Evolutionary conservation across 2,113 vertebrate species (phyloP).

Genomic region (Halcyon senegalensis): DNA sequence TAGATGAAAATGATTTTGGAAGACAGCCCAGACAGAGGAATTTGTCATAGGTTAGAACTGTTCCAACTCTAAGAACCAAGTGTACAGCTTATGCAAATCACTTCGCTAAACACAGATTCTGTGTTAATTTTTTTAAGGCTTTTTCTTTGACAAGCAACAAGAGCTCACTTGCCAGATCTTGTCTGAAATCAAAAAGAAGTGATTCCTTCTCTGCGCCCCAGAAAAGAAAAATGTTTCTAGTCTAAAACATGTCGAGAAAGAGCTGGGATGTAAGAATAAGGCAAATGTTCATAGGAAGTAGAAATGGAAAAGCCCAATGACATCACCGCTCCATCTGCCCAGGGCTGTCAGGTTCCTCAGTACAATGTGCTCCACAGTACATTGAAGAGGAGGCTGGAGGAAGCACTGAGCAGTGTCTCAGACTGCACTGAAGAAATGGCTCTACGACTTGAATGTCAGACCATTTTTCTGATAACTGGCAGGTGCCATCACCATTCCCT

Average conservation of each 20-base stretch:
- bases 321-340: slow-evolving; percentile 61
- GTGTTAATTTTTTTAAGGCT: slow-evolving; percentile 70
- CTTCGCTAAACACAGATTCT: slow-evolving; percentile 78
- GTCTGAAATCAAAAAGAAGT: slow-evolving; percentile 77
- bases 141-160: slow-evolving; percentile 65
- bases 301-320: slow-evolving; percentile 54
- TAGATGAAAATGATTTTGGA: slow-evolving; percentile 85
- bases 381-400: slow-evolving; percentile 13
- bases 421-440: background rate
- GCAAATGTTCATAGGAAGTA: slow-evolving; percentile 64
- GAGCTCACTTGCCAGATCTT: slow-evolving; percentile 77
- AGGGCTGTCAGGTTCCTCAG: slow-evolving; percentile 17
- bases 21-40: slow-evolving; percentile 86
- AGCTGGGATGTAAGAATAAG: slow-evolving; percentile 65
- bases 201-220: slow-evolving; percentile 68
- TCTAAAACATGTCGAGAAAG: slow-evolving; percentile 66
- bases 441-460: background rate
- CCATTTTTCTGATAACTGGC: background rate
- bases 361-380: slow-evolving; percentile 55
- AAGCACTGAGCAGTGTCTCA: background rate
- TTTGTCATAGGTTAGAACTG: slow-evolving; percentile 87
- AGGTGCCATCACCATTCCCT: background rate
- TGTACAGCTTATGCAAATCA: slow-evolving; percentile 80
- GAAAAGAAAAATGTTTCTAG: slow-evolving; percentile 66
- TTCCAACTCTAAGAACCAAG: slow-evolving; percentile 82